phyloP scores from a whole-genome alignment of 2,888 invertebrate species.

The Marasmarcha lunaedactyla region DNA sequence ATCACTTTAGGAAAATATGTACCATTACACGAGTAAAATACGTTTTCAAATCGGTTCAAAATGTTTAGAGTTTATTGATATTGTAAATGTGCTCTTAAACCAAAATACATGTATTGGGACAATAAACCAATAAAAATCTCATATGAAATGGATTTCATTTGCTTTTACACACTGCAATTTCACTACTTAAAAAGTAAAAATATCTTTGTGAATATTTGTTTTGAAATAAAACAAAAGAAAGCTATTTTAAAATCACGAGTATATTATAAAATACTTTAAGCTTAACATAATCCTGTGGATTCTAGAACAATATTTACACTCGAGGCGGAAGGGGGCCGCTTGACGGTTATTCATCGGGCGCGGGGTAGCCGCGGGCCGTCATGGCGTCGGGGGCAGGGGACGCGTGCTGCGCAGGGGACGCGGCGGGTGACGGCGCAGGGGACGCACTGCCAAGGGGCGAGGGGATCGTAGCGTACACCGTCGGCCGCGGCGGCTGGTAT shows the following conservation, averaged over 20 bases:
- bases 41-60: no score
- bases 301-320: slow-evolving; percentile 59
- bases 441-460: slow-evolving; percentile 53
- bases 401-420: slow-evolving; percentile 44
- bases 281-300: slow-evolving; percentile 60
- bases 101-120: no score
- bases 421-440: slow-evolving; percentile 47
- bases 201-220: no score
- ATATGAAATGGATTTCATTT: no score
- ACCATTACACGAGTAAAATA: no score
- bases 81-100: no score
- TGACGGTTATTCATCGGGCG: slow-evolving; percentile 19
- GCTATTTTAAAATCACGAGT: slow-evolving; percentile 26
- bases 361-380: slow-evolving; percentile 37
- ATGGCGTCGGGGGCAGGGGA: slow-evolving; percentile 29
- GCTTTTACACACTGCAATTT: no score
- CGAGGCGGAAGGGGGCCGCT: slow-evolving; percentile 33
- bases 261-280: slow-evolving; percentile 68
- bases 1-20: no score
- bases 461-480: slow-evolving; percentile 61
- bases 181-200: no score
- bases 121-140: no score
- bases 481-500: slow-evolving; percentile 59
- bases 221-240: no score
- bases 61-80: no score